phyloP scores from a whole-genome alignment of 2,888 invertebrate species.

The Emesis furor region DNA sequence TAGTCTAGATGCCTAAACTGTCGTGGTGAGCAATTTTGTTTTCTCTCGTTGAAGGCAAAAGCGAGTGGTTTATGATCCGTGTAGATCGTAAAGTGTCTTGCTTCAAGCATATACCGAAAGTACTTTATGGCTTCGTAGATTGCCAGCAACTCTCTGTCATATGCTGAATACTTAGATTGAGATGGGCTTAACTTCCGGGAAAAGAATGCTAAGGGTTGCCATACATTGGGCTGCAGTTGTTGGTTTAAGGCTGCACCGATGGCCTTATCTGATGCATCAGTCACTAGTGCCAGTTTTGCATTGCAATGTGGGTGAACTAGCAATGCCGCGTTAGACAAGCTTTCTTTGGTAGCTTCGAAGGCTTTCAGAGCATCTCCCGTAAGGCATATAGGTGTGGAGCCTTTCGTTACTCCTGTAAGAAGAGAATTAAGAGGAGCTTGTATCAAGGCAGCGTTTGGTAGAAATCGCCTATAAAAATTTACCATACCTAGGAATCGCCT shows the following conservation, averaged over 20 bases:
- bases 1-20: background rate
- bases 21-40: background rate
- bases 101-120: background rate
- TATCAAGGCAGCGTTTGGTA: background rate
- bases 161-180: background rate
- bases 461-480: background rate
- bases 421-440: background rate
- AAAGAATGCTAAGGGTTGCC: background rate
- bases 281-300: background rate
- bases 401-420: background rate
- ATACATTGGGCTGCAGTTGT: background rate
- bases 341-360: background rate
- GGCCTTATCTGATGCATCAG: background rate
- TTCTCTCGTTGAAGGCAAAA: background rate
- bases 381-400: background rate
- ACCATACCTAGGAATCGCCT: background rate
- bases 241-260: background rate
- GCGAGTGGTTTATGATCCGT: background rate
- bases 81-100: background rate
- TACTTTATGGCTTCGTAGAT: conserved; percentile 5
- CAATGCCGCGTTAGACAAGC: background rate
- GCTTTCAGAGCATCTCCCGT: background rate
- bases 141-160: background rate
- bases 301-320: background rate
- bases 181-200: background rate